phyloP scores from a whole-genome alignment of 1,140 invertebrate genomes.

The Saccostrea cuccullata region DNA sequence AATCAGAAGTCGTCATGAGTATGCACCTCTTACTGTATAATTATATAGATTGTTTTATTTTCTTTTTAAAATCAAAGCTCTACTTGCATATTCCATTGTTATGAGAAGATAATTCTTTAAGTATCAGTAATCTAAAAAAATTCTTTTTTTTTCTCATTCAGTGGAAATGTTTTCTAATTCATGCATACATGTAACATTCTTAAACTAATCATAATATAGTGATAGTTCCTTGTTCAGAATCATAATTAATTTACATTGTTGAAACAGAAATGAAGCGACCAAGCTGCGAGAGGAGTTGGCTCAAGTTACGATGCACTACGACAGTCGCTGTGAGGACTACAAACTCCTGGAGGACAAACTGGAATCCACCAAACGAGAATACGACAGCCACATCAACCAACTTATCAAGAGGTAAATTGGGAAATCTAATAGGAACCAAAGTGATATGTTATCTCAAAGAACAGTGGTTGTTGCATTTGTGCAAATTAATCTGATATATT shows the following conservation, averaged over 20 bases:
- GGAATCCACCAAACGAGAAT: slow-evolving; percentile 66
- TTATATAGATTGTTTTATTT: background rate
- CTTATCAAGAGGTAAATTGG: slow-evolving; percentile 67
- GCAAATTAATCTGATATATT: no score
- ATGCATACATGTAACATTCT: background rate
- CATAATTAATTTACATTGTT: background rate
- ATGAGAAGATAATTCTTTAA: background rate
- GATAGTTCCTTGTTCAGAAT: background rate
- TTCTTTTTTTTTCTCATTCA: no score
- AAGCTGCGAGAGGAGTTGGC: slow-evolving; percentile 69
- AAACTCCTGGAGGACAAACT: slow-evolving; percentile 72
- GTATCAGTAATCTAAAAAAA: background rate
- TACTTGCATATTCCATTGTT: background rate
- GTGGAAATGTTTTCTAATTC: no score
- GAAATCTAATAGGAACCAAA: background rate
- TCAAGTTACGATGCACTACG: slow-evolving; percentile 70
- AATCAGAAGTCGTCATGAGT: slow-evolving; percentile 71
- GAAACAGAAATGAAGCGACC: slow-evolving; percentile 65
- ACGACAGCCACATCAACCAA: slow-evolving; percentile 71
- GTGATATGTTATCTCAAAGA: no score
- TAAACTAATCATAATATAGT: background rate
- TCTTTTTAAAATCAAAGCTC: background rate
- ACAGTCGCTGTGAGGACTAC: slow-evolving; percentile 73
- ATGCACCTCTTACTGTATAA: slow-evolving; percentile 47
- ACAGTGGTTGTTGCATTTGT: no score